Base-by-base conservation (phyloP, 2,797 vertebrate species). In the Mycteria americana region DNA sequence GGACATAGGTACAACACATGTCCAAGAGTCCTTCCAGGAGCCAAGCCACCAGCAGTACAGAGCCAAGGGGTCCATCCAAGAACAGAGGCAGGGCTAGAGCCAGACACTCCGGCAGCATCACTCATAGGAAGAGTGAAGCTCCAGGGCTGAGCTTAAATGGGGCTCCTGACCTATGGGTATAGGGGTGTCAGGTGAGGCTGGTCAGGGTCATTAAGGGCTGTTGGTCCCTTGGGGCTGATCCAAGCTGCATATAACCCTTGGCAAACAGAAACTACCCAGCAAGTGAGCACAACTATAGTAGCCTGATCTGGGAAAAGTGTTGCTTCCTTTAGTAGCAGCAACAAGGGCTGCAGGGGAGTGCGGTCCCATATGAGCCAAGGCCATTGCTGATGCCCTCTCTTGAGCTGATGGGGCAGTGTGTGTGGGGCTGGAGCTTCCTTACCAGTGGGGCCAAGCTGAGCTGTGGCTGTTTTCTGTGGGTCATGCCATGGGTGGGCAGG, bases 101-200 rank as follows among this genome's bases (percentile, higher is more conserved):
- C 24, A 60, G 4, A 7, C 8, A 2, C n/a, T 31, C 27, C 43
- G 57, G 11, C 24, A 85, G 14, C 14, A 62, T 51, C 15, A 2
- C 18, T 24, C 5, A 15, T 0, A 0, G 3, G 1, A 37, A 1
- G 1, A 15, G 2, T 0, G 4, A 37, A 62, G 18, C 31, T 22
- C 10, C 23, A 21, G 46, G 31, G 9, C 62, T 85, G 59, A 84
- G 28, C 35, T 63, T 45, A 70, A 54, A 21, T 28, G 50, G 33
- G 54, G 50, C 39, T 69, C 31, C 82, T 53, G 30, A 25, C 17
- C 70, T 18, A 2, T 2, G 18, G 21, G 12, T 23, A 5, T 18
- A 21, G 41, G 22, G 16, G 7, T 27, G 19, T 43, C 50, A 23
- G 50, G 35, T 48, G 88, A 43, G 35, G 31, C 17, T 62, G 14